Conservation (phyloP, 2,113 vertebrate species). For the Synchiropus splendidus region DNA sequence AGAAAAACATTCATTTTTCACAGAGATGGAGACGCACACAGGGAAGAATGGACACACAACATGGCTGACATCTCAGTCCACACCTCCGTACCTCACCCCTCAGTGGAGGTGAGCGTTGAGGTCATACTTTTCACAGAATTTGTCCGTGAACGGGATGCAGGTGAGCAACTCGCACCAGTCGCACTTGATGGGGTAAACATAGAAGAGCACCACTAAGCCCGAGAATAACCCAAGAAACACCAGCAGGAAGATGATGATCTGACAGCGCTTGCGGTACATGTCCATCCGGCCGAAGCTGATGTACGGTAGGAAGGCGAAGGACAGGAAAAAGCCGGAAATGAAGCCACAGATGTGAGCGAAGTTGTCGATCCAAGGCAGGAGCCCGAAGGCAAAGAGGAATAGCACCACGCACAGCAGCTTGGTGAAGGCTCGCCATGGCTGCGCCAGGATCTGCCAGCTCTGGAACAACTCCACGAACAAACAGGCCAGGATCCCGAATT, state of each 20-base stretch:
- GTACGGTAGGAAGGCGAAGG: conserved; percentile 96
- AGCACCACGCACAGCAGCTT: conserved; percentile 93
- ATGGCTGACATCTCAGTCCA: conserved; percentile 9
- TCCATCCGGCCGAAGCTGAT: conserved; percentile 95
- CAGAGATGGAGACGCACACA: conserved; percentile 18
- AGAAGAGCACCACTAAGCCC: conserved; percentile 90
- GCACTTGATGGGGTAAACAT: conserved; percentile 89
- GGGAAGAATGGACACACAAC: conserved; percentile 16
- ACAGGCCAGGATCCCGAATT: conserved; percentile 97
- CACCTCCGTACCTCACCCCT: conserved; percentile 33
- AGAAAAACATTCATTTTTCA: conserved; percentile 55
- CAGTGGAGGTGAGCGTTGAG: conserved; percentile 94
- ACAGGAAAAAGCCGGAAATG: conserved; percentile 92
- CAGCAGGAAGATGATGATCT: conserved; percentile 88
- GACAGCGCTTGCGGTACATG: conserved; percentile 94
- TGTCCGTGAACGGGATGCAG: conserved; percentile 98
- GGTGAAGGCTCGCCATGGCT: conserved; percentile 90
- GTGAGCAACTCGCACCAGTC: conserved; percentile 96
- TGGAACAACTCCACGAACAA: conserved; percentile 98
- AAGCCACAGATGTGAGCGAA: conserved; percentile 95
- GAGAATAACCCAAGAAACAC: conserved; percentile 92
- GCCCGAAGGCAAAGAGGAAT: conserved; percentile 92
- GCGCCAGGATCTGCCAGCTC: conserved; percentile 97
- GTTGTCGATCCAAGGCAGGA: conserved; percentile 98
- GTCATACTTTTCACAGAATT: conserved; percentile 98